Base-by-base conservation (phyloP, 2,888 invertebrate genomes). In the Timema cristinae region DNA sequence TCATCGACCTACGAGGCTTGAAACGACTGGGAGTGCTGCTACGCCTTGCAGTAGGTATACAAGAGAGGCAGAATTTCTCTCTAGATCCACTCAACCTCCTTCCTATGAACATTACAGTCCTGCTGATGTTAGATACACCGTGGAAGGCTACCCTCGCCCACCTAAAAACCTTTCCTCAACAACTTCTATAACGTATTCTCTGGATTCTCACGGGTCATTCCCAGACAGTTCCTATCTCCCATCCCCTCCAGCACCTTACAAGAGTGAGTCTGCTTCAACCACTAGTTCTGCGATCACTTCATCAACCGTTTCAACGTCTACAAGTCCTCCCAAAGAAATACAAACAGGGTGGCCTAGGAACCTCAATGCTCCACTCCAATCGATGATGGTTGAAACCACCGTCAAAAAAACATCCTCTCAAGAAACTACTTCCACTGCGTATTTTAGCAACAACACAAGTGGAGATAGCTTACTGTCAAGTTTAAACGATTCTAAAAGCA, bases 101-200 rank as follows among this genome's bases (percentile, higher is more conserved):
- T 86, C 86, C 78, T 88, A 78, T 72, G 79, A 79, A 69, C 78
- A 77, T 63, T 79, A 76, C 75, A 75, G 81, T 75, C 83, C 84
- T 69, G 81, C 84, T 63, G 88, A 88, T 79, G 87, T 91, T 68
- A 86, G 92, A 75, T 91, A 92, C 79, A 93, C 93, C 6, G 89
- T 90, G 71, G 93, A 93, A 77, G 93, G 93, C 9, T 93, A 93
- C 81, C 92, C 92, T 0, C 87, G 88, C 69, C 68, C 67, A 10
- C 71, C 54, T 1, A 68, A 72, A 61, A 10, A 63, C n/a, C 67
- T 50, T 10, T 50, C 50, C 10, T n/a, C 67, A 10, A 61, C 71
- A 16, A 49, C 50, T 15, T 70, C 66, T 15, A 68, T 68, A 32
- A 63, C 72, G 10, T 73, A 75, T 56, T 71, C 73, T 56, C 69